Conservation (phyloP, 2,113 vertebrate genomes). For the Muscicapa adusta region DNA sequence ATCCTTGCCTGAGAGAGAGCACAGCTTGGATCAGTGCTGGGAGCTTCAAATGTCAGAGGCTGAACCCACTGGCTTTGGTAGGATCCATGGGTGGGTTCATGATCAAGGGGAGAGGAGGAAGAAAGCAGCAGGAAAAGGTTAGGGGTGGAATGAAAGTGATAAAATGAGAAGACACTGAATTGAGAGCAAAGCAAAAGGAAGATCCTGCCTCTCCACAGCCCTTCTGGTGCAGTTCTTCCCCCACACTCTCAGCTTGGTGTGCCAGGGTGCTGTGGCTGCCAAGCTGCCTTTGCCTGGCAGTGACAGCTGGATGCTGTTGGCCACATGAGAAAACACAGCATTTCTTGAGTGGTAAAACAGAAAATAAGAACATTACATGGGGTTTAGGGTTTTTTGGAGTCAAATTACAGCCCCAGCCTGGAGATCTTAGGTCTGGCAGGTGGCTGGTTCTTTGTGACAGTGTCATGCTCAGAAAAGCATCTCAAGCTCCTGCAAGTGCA, state of each 20-base stretch:
- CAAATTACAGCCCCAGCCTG: neutral
- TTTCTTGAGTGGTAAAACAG: neutral
- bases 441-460: neutral
- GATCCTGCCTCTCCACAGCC: neutral
- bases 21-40: neutral
- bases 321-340: neutral
- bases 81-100: neutral
- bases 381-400: neutral
- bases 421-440: neutral
- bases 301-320: neutral
- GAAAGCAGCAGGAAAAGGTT: neutral
- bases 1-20: neutral
- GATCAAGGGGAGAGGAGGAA: neutral
- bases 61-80: neutral
- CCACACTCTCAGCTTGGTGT: neutral
- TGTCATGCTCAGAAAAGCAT: neutral
- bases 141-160: neutral
- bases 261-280: rapidly evolving
- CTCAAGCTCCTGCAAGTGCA: neutral
- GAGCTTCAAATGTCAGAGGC: neutral
- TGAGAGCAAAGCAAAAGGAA: neutral
- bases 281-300: rapidly evolving
- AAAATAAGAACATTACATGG: rapidly evolving
- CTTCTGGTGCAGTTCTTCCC: neutral
- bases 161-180: neutral